Evolutionary conservation across 2,888 invertebrate species (phyloP).

Genomic region (Drosophila mimetica): DNA sequence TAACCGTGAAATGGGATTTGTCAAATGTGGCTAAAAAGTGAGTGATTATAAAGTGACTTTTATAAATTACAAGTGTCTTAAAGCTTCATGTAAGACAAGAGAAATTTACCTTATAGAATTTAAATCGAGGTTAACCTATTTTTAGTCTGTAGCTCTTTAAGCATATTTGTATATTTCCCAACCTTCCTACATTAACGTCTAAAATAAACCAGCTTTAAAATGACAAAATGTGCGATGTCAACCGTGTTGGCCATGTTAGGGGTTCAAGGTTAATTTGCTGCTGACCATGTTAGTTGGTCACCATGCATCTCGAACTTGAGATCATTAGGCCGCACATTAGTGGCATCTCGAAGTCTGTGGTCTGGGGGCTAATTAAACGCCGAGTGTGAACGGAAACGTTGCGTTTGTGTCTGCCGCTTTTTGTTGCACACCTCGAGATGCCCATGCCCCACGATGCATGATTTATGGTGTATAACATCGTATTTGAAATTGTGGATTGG

Average conservation of each 20-base stretch:
- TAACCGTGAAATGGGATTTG: not conserved
- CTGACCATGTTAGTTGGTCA: constrained; percentile 46
- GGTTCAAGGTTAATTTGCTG: constrained; percentile 50
- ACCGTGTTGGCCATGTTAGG: constrained; percentile 3
- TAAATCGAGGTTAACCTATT: not conserved
- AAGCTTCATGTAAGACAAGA: not conserved
- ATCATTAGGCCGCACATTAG: constrained; percentile 62
- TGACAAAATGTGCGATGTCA: constrained; percentile 13
- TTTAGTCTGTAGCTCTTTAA: not conserved
- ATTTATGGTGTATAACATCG: constrained; percentile 17
- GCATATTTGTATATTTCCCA: constrained; percentile 2
- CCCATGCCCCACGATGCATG: constrained; percentile 17
- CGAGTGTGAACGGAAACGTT: constrained; percentile 60
- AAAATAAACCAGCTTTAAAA: not conserved
- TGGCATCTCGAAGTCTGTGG: constrained; percentile 45
- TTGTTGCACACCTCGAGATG: constrained; percentile 19
- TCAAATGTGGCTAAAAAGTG: too few relatives aligned
- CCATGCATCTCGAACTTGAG: constrained; percentile 6
- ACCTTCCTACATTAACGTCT: not conserved
- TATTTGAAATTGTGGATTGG: constrained; percentile 19
- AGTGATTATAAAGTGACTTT: not conserved
- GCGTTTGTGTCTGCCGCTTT: constrained; percentile 35
- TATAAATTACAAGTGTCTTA: not conserved
- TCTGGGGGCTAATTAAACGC: constrained; percentile 67
- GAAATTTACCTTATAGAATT: not conserved